Evolutionary conservation across 2,113 vertebrate genomes (phyloP).

Genomic region (Campylomormyrus tamandua): DNA sequence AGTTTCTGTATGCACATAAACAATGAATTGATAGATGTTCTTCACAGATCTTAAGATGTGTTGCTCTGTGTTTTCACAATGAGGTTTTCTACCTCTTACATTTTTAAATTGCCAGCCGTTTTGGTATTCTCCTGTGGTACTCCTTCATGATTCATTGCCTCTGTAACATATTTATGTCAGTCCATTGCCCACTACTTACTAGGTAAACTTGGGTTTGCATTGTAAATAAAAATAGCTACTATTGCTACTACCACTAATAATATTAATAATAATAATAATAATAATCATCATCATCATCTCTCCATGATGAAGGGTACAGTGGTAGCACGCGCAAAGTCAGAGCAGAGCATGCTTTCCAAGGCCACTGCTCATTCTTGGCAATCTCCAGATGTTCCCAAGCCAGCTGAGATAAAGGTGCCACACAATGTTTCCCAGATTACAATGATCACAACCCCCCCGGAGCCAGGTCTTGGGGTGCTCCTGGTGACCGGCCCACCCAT

Average conservation of each 20-base stretch:
- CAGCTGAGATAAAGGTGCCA: background rate
- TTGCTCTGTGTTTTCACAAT: slow-evolving; percentile 9
- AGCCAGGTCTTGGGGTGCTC: background rate
- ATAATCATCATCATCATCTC: background rate
- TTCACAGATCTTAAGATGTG: background rate
- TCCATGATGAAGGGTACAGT: background rate
- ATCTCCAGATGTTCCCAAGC: background rate
- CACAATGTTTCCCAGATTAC: background rate
- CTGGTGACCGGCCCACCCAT: background rate
- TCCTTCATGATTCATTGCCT: slow-evolving; percentile 17
- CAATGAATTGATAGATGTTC: background rate
- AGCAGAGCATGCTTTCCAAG: background rate
- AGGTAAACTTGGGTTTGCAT: background rate
- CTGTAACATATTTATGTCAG: slow-evolving; percentile 14
- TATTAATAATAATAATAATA: background rate
- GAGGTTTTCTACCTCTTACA: slow-evolving; percentile 1
- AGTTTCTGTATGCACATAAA: background rate
- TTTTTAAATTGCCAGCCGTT: slow-evolving; percentile 9
- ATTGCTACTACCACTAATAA: background rate
- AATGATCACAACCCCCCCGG: background rate
- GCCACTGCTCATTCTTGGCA: background rate
- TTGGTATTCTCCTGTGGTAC: slow-evolving; percentile 2
- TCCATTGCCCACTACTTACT: slow-evolving; percentile 3
- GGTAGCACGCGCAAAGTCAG: background rate
- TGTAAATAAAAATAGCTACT: background rate